Base-by-base conservation (phyloP, 2,797 vertebrate species). In the Pipistrellus kuhlii region DNA sequence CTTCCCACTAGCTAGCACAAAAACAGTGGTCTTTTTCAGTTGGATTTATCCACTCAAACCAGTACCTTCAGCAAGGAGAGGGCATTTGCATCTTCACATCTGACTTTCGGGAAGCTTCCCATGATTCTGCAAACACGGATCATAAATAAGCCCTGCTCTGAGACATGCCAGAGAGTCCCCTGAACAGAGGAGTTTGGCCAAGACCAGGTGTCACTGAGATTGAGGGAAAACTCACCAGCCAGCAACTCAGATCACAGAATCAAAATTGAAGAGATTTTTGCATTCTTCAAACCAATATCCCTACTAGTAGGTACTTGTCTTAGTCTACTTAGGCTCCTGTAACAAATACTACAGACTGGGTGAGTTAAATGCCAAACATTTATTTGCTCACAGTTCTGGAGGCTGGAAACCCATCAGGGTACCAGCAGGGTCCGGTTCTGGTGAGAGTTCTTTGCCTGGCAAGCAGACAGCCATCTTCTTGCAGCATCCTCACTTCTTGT, bases 121-220 rank as follows among this genome's bases (percentile, higher is more conserved):
- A 46, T 57, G 76, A 25, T 80, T 93, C 76, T 89, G 17, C 59
- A 86, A 95, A 89, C 62, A 89, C 8, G 71, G 18, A 72, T 82
- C n/a, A 32, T 78, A 75, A 86, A 89, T 93, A 38, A 86, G 27
- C 32, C 57, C 64, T 75, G 6, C 17, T 83, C 57, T 84, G 46
- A 94, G 25, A 91, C n/a, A 73, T 66, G 41, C 18, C 17, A 44
- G 30, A 94, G 80, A 89, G 41, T 66, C 14, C 35, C 30, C 48
- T 72, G 32, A n/a, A 18, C 23, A 69, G 57, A 76, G 27, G 17
- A 86, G 14, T 75, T 72, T 75, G 80, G 21, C 20, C 13, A 38
- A 91, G 75, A 18, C 4, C 18, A n/a, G 27, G 10, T 82, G 23
- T 82, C n/a, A 38, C 3, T 41, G 20, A 59, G 53, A 78, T 5